Base-by-base conservation (phyloP, 2,888 invertebrate genomes). In the Ganaspis brasiliensis region DNA sequence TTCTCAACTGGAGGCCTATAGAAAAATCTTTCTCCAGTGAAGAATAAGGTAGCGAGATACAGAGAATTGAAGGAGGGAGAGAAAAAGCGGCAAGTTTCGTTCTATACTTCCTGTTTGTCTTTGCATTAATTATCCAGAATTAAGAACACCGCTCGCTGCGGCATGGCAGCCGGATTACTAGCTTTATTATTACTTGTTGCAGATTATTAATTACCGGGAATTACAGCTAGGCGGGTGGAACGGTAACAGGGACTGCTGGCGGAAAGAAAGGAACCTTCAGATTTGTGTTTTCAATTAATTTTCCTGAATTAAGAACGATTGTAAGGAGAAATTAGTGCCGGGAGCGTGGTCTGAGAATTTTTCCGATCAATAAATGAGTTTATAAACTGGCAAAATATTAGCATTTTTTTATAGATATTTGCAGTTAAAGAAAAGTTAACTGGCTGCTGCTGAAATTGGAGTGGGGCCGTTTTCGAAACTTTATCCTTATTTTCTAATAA, bases 91-190 rank as follows among this genome's bases (percentile, higher is more conserved):
- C 14, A 67, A 63, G 82, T 78, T 55, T 73, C 52, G 74, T 78
- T 86, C 81, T 87, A 89, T 89, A 88, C 88, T 89, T 87, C 88
- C 88, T 91, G 89, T 90, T 91, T 91, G 90, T 89, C 90, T 90
- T 90, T 89, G 88, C 88, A 90, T 91, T 91, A 91, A 91, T 91
- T 91, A 91, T 89, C 87, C 86, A 88, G 90, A 91, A 91, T 91
- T 90, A 90, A 91, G 90, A 90, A 89, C 84, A 85, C 82, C 78
- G 87, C 84, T 84, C 83, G 85, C 83, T 84, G 84, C 85, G 86
- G 85, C 86, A 85, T 82, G 84, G 84, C 85, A 84, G 83, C 86
- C 87, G 89, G 90, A 91, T 91, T 91, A 79, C 88, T 82, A 87
- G 84, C 90, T 90, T 90, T 89, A 90, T 90, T 91, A 90, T 91